Percentiles rank a stretch among this genome's conserved stretches.
Conservation (phyloP, 2,113 vertebrate species). For the Leuciscus idus region DNA sequence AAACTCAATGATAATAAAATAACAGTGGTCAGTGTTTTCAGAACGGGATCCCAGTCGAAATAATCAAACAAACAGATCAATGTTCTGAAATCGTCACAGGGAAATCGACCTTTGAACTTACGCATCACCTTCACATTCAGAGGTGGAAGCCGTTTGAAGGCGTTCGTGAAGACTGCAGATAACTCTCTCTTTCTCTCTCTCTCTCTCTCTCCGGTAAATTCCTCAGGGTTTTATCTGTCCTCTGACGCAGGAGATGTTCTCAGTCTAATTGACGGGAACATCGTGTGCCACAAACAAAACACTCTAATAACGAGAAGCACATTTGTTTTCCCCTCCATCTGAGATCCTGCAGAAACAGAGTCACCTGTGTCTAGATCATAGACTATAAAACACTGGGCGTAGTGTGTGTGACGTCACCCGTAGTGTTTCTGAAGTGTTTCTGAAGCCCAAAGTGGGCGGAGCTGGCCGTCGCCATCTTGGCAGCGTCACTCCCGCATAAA, state of each 20-base stretch:
- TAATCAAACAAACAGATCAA: neutral
- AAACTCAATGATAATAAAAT: neutral
- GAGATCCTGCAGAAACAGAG: neutral
- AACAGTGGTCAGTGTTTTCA: neutral
- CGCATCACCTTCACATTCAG: neutral
- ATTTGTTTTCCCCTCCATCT: conserved; percentile 37
- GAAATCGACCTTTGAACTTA: neutral
- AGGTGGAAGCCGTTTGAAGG: neutral
- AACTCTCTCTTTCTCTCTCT: neutral
- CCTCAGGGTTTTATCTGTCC: too few relatives aligned
- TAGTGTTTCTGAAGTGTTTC: too few relatives aligned
- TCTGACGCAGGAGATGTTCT: neutral
- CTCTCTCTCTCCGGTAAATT: neutral
- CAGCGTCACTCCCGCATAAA: too few relatives aligned
- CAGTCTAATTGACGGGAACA: neutral
- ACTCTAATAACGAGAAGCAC: conserved; percentile 43
- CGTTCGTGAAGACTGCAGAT: neutral
- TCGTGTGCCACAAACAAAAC: conserved; percentile 28
- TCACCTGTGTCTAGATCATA: too few relatives aligned
- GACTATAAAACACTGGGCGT: too few relatives aligned
- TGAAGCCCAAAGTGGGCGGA: too few relatives aligned
- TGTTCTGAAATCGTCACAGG: neutral
- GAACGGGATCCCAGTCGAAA: neutral
- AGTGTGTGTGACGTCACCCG: too few relatives aligned
- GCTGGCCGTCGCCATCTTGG: too few relatives aligned